Base-by-base conservation (phyloP, 2,888 invertebrate species). In the Drepana falcataria region DNA sequence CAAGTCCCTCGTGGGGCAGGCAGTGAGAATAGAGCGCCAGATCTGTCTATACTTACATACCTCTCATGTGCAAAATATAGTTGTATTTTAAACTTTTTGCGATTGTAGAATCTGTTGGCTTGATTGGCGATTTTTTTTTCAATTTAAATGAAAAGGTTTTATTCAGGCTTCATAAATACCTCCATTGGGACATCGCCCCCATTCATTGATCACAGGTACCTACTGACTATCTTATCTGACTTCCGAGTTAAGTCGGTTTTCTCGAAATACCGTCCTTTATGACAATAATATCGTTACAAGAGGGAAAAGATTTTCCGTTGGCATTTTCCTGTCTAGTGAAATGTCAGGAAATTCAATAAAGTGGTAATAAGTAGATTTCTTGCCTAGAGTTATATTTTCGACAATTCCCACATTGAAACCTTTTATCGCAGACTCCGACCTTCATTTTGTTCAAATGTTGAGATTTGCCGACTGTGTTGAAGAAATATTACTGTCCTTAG, bases 321-420 rank as follows among this genome's bases (percentile, higher is more conserved):
- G 63, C 66, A 71, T 76, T 75, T 75, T 76, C 65, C 60, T 57
- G 57, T 67, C 59, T 62, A 77, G 79, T 80, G 77, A 82, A 83
- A 79, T 73, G 77, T 80, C 73, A 68, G 71, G 71, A 80, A 82
- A 86, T 83, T 80, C 83, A 85, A 86, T 84, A 81, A 85, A 79
- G 79, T 80, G 80, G 79, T 82, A 82, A 81, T 85, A 85, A 85
- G 79, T 79, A 71, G 74, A 82, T 82, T 81, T 81, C 74, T 77
- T 72, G 66, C 65, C 63, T 68, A 64, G 68, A 77, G 71, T 78
- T 74, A 79, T 82, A 83, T 82, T 82, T 81, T 79, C 75, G 70
- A 68, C 73, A 74, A 76, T 75, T 74, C 68, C 59, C 58, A 66
- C 65, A 69, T 69, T 72, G 70, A 66, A 73, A 68, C 68, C 68